Evolutionary conservation across 2,797 vertebrate species (phyloP).

Genomic region (Phoxinus dragarum): DNA sequence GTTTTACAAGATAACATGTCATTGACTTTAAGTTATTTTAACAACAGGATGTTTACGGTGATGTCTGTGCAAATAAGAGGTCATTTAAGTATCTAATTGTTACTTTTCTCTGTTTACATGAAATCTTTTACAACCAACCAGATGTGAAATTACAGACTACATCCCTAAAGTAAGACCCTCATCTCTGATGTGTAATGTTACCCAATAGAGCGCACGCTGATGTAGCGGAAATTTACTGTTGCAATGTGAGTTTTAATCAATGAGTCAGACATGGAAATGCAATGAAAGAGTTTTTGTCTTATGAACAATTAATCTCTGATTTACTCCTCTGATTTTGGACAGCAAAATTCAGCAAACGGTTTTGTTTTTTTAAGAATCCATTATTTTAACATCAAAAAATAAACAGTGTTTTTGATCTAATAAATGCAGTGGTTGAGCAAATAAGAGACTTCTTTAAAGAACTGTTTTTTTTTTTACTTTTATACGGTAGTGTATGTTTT

Average conservation of each 20-base stretch:
- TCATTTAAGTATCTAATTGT: conserved; percentile 19
- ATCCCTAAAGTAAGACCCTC: conserved; percentile 34
- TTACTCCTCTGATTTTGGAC: neutral
- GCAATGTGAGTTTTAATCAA: conserved; percentile 17
- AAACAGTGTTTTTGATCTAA: no score
- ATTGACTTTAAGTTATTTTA: conserved; percentile 16
- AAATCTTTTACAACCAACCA: conserved; percentile 48
- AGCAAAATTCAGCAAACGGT: neutral
- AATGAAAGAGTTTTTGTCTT: neutral
- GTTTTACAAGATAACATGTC: conserved; percentile 30
- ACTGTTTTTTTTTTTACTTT: no score
- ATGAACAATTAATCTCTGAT: neutral
- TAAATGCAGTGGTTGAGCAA: no score
- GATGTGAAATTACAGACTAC: conserved; percentile 53
- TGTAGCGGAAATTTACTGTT: conserved; percentile 3
- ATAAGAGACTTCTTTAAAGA: no score
- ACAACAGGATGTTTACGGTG: conserved; percentile 33
- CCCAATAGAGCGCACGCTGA: conserved; percentile 16
- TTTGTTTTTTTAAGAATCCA: no score
- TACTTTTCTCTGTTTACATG: conserved; percentile 36
- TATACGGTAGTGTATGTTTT: no score
- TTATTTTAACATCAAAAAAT: no score
- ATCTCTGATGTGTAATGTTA: conserved; percentile 23
- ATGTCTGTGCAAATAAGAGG: conserved; percentile 9
- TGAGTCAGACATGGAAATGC: neutral